phyloP scores from a whole-genome alignment of 2,113 vertebrate species.

The Myotis davidii region DNA sequence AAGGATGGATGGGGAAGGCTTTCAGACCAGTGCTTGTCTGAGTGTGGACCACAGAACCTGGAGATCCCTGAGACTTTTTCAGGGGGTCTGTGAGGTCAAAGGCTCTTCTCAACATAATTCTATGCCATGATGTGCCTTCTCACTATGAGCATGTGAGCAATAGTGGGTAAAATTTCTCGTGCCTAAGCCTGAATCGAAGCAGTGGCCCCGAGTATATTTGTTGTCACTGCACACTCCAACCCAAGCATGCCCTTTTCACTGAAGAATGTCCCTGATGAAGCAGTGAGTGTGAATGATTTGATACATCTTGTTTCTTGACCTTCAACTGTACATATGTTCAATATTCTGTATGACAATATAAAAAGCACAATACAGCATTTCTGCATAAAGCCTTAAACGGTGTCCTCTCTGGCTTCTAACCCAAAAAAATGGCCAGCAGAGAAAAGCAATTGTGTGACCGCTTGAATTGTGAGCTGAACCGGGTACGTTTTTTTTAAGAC shows the following conservation, averaged over 20 bases:
- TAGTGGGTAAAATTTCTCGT: not conserved
- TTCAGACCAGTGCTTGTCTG: not conserved
- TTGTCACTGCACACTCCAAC: not conserved
- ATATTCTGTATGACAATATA: not conserved
- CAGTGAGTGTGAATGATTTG: not conserved
- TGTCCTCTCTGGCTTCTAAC: not conserved
- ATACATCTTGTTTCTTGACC: not conserved
- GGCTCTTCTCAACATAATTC: not conserved
- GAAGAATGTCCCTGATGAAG: not conserved
- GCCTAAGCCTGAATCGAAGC: not conserved
- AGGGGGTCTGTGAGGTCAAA: not conserved
- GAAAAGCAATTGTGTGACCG: constrained; percentile 9
- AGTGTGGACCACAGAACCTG: not conserved
- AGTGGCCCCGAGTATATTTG: too few species aligned
- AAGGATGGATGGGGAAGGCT: not conserved
- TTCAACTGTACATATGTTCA: not conserved
- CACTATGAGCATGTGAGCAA: not conserved
- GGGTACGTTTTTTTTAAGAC: constrained; percentile 47
- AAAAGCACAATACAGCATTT: not conserved
- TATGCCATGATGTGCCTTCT: not conserved
- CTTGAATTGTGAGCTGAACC: constrained; percentile 46
- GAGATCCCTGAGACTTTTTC: not conserved
- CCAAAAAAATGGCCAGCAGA: not conserved
- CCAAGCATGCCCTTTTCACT: not conserved
- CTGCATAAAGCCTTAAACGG: not conserved